Percentiles rank a stretch among this genome's conserved stretches.
phyloP scores from a whole-genome alignment of 2,888 invertebrate genomes.

The Plebejus melissa region DNA sequence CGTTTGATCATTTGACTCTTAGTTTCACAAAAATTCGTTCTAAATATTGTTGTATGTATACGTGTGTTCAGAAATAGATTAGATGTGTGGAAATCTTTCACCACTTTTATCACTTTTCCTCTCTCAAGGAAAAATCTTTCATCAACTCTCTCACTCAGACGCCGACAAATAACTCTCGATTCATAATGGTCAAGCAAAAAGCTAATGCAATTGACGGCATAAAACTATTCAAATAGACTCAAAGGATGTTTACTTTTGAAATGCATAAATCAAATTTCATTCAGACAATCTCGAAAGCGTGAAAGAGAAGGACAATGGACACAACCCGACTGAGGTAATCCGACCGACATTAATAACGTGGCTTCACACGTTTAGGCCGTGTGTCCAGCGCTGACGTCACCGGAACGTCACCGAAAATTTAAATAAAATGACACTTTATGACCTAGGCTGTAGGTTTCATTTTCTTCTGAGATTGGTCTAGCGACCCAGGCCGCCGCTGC shows the following conservation, averaged over 20 bases:
- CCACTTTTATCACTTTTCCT: background rate
- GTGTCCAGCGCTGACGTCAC: too few species aligned
- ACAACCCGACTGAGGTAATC: conserved; percentile 65
- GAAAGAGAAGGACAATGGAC: conserved; percentile 50
- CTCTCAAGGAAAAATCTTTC: background rate
- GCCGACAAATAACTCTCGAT: background rate
- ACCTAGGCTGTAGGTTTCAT: too few species aligned
- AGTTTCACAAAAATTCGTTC: too few species aligned
- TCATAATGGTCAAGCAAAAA: background rate
- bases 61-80: too few species aligned
- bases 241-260: conserved; percentile 31
- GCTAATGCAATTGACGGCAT: background rate
- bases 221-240: conserved; percentile 6
- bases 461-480: too few species aligned
- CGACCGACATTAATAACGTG: conserved; percentile 71
- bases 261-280: conserved; percentile 35
- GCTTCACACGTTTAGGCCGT: conserved; percentile 66
- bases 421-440: too few species aligned
- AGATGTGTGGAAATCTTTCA: too few species aligned
- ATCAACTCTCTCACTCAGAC: background rate
- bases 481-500: too few species aligned
- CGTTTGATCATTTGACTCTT: too few species aligned
- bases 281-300: conserved; percentile 36
- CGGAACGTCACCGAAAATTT: too few species aligned
- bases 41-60: too few species aligned